A percentile compares a stretch with the other conserved stretches of the same genome.
phyloP scores from a whole-genome alignment of 2,888 invertebrate genomes.

The Hemithea aestivaria region DNA sequence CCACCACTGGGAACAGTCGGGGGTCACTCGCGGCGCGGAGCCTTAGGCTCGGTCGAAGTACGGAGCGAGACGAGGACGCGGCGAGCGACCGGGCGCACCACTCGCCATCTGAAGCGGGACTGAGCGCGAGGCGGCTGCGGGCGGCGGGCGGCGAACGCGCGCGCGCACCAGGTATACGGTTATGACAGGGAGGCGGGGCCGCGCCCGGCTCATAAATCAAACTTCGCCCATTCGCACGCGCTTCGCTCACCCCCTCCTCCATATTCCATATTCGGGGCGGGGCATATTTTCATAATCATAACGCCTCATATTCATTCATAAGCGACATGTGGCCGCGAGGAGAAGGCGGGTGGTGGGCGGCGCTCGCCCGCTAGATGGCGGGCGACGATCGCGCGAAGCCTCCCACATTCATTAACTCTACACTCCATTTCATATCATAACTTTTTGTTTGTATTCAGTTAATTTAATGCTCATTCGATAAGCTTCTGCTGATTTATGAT shows the following conservation, averaged over 20 bases:
- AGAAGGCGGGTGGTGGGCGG: slow-evolving; percentile 60
- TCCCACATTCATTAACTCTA: slow-evolving; percentile 73
- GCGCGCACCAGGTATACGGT: slow-evolving; percentile 82
- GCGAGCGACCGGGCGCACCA: slow-evolving; percentile 63
- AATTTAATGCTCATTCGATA: slow-evolving; percentile 35
- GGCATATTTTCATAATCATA: slow-evolving; percentile 80
- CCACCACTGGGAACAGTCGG: slow-evolving; percentile 33
- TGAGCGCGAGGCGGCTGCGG: slow-evolving; percentile 69
- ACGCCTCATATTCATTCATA: slow-evolving; percentile 80
- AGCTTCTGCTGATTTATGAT: slow-evolving; percentile 31
- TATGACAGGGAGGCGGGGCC: slow-evolving; percentile 85
- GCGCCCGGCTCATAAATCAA: slow-evolving; percentile 83
- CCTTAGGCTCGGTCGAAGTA: slow-evolving; percentile 52
- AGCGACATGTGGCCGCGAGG: slow-evolving; percentile 65
- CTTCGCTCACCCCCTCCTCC: slow-evolving; percentile 81
- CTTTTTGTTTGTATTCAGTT: slow-evolving; percentile 60
- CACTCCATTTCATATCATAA: slow-evolving; percentile 58
- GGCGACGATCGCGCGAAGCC: slow-evolving; percentile 63
- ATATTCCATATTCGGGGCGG: slow-evolving; percentile 80
- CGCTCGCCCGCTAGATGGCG: slow-evolving; percentile 74
- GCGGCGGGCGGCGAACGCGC: slow-evolving; percentile 67
- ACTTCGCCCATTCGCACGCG: slow-evolving; percentile 82
- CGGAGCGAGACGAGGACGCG: slow-evolving; percentile 51
- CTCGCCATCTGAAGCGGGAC: slow-evolving; percentile 79
- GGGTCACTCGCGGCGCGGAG: slow-evolving; percentile 51